Evolutionary conservation across 2,113 vertebrate genomes (phyloP).

Genomic region (Propithecus coquereli): DNA sequence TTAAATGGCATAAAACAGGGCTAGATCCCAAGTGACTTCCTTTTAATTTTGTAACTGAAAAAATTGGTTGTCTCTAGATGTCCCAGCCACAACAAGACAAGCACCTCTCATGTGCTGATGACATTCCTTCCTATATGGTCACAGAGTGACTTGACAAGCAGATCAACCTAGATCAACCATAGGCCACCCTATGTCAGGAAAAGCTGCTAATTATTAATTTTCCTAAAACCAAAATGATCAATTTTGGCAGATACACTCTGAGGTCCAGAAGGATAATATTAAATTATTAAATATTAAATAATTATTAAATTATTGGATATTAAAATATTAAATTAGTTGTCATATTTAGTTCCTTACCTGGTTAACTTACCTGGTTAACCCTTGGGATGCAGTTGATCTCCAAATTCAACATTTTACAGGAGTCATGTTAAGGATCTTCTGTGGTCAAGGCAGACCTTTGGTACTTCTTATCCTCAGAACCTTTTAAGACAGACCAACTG

Average conservation of each 20-base stretch:
- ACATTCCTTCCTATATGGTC: not conserved
- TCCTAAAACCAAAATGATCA: constrained; percentile 41
- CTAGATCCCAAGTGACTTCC: not conserved
- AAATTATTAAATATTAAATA: not conserved
- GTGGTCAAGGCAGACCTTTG: not conserved
- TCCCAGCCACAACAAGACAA: not conserved
- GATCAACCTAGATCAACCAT: not conserved
- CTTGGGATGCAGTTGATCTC: not conserved
- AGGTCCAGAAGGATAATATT: constrained; percentile 15
- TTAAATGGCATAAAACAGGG: constrained; percentile 53
- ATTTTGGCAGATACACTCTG: not conserved
- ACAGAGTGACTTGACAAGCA: constrained; percentile 38
- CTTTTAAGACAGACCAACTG: not conserved
- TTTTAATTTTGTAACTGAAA: constrained; percentile 59
- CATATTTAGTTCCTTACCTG: not conserved
- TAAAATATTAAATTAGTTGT: too few species aligned
- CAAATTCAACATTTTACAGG: not conserved
- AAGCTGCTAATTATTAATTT: constrained; percentile 41
- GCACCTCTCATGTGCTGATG: not conserved
- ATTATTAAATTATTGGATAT: too few species aligned
- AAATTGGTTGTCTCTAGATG: constrained; percentile 37
- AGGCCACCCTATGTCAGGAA: constrained; percentile 27
- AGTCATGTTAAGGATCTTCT: not conserved
- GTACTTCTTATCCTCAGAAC: not conserved
- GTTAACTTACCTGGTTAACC: not conserved